phyloP scores from a whole-genome alignment of 2,888 invertebrate genomes.

The Oscheius sp. region DNA sequence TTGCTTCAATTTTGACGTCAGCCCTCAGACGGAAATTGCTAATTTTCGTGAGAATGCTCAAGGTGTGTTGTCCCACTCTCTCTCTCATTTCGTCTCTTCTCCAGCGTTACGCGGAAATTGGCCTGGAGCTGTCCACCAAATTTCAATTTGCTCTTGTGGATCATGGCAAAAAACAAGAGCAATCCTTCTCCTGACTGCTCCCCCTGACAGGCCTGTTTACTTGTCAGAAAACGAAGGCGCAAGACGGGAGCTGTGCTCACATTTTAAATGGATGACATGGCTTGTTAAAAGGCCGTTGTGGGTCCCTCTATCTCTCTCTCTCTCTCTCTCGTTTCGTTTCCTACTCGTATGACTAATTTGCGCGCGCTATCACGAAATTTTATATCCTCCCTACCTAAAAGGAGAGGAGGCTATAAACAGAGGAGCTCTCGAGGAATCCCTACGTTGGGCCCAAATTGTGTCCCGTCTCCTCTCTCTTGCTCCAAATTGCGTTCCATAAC shows the following conservation, averaged over 20 bases:
- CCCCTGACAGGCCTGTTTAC: neutral
- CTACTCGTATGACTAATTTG: constrained; percentile 21
- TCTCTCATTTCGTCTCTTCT: neutral
- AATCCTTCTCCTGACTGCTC: too few species aligned
- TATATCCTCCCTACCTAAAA: neutral
- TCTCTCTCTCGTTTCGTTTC: neutral
- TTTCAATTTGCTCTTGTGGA: constrained; percentile 6
- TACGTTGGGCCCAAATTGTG: constrained; percentile 24
- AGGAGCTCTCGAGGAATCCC: constrained; percentile 20
- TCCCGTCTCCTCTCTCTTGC: constrained; percentile 24
- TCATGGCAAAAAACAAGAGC: too few species aligned
- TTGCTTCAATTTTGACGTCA: constrained; percentile 11
- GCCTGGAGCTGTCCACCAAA: neutral
- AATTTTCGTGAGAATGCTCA: constrained; percentile 6
- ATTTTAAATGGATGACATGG: constrained; percentile 34
- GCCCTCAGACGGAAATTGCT: neutral
- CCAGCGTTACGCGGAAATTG: constrained; percentile 5
- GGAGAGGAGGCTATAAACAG: constrained; percentile 9
- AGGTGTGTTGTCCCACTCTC: neutral
- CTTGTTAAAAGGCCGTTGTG: constrained; percentile 7
- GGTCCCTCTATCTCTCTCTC: too few species aligned
- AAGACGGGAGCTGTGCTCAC: constrained; percentile 17
- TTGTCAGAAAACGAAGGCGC: neutral
- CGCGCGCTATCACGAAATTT: neutral
- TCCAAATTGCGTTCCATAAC: constrained; percentile 35